Evolutionary conservation across 2,113 vertebrate genomes (phyloP).

Genomic region (Megaceryle torquata): DNA sequence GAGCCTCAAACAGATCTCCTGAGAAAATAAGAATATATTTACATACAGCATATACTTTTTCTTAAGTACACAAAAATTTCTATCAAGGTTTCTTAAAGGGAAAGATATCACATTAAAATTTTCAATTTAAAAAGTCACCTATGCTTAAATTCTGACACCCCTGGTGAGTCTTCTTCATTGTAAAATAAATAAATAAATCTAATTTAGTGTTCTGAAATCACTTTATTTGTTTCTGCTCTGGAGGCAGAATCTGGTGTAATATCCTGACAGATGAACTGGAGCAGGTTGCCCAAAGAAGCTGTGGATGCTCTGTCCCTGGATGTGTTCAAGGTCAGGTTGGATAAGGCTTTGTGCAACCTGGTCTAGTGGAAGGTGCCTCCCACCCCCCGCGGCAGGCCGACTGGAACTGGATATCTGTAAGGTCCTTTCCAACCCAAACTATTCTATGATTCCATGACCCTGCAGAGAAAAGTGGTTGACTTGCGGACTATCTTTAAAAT

Average conservation of each 20-base stretch:
- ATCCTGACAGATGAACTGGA: too few species aligned
- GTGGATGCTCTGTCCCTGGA: too few species aligned
- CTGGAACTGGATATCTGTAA: too few species aligned
- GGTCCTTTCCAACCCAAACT: too few species aligned
- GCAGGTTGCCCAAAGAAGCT: too few species aligned
- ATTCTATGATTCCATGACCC: too few species aligned
- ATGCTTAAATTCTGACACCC: not conserved
- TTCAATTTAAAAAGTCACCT: not conserved
- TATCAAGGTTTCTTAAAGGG: not conserved
- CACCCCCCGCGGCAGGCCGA: too few species aligned
- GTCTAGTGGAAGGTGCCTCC: too few species aligned
- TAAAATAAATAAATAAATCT: not conserved
- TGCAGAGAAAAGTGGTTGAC: fast-evolving
- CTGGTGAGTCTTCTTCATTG: not conserved
- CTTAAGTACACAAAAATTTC: not conserved
- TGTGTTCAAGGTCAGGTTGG: too few species aligned
- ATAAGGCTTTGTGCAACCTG: too few species aligned
- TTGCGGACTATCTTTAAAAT: not conserved
- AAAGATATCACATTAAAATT: not conserved
- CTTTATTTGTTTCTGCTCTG: not conserved
- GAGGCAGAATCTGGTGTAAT: not conserved
- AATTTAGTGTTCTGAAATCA: not conserved
- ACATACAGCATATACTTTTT: not conserved
- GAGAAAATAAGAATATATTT: not conserved
- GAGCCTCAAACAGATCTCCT: not conserved